phyloP scores from a whole-genome alignment of 2,888 invertebrate species.

The Morinoia aosen region DNA sequence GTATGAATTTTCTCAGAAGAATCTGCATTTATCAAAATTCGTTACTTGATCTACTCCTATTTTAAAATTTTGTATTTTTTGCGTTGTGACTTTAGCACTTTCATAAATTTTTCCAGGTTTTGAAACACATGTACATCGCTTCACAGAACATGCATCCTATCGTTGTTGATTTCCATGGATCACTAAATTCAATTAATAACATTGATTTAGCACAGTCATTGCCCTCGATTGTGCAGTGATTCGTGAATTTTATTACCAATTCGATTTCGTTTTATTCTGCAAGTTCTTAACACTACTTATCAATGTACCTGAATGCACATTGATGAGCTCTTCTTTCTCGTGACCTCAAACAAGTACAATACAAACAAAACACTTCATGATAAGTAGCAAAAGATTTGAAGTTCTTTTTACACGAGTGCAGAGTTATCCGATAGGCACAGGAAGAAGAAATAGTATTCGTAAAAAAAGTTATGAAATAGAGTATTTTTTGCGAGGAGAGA shows the following conservation, averaged over 20 bases:
- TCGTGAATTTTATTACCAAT: not conserved
- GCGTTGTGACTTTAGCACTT: not conserved
- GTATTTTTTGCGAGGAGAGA: too few species aligned
- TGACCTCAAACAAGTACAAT: too few species aligned
- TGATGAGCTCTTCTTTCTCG: too few species aligned
- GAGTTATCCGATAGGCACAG: too few species aligned
- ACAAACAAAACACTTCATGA: too few species aligned
- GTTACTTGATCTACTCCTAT: not conserved
- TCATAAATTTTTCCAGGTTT: not conserved
- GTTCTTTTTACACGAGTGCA: too few species aligned
- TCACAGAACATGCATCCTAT: not conserved
- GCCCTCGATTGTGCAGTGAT: not conserved
- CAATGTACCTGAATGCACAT: not conserved
- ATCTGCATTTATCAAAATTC: not conserved
- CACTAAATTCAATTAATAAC: not conserved
- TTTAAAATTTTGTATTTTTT: not conserved
- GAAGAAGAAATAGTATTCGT: too few species aligned
- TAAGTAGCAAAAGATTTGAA: too few species aligned
- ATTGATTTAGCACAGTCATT: not conserved
- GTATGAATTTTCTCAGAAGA: not conserved
- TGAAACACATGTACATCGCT: not conserved
- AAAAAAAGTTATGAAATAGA: too few species aligned
- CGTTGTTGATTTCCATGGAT: not conserved
- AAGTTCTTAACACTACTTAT: not conserved
- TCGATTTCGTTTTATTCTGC: not conserved